A percentile compares a stretch with the other conserved stretches of the same genome.
phyloP scores from a whole-genome alignment of 2,113 vertebrate genomes.

The Rhynchomys soricoides region DNA sequence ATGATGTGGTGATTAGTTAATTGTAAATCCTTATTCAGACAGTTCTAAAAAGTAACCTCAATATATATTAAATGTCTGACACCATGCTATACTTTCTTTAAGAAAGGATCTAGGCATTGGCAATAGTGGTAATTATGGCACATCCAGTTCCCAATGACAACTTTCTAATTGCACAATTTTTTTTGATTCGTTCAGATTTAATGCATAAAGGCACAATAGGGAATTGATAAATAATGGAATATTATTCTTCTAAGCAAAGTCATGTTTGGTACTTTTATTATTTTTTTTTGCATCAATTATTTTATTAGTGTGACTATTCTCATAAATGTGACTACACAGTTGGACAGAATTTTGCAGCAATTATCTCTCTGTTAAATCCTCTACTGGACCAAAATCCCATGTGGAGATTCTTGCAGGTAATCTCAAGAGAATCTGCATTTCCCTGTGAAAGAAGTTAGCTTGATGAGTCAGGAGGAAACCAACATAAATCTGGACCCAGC shows the following conservation, averaged over 20 bases:
- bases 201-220: neutral
- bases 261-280: neutral
- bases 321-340: slow-evolving; percentile 29
- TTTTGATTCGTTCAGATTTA: slow-evolving; percentile 39
- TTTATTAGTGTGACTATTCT: slow-evolving; percentile 11
- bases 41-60: neutral
- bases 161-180: slow-evolving; percentile 34
- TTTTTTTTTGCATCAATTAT: slow-evolving; percentile 49
- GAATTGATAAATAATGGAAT: neutral
- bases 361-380: slow-evolving; percentile 30
- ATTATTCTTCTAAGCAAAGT: slow-evolving; percentile 41
- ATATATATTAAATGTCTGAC: slow-evolving; percentile 15
- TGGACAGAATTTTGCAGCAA: slow-evolving; percentile 37
- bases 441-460: slow-evolving; percentile 38
- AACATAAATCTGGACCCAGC: slow-evolving; percentile 59
- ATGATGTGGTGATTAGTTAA: neutral
- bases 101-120: neutral
- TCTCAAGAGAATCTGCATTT: slow-evolving; percentile 40
- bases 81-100: neutral
- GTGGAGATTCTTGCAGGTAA: slow-evolving; percentile 52
- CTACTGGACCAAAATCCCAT: slow-evolving; percentile 21
- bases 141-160: neutral
- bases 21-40: neutral
- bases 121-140: neutral
- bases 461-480: slow-evolving; percentile 17